Evolutionary conservation across 1,140 invertebrate species (phyloP), one percentile per base, ranked within the genome.

Genomic region (Scaptomyza pallida): DNA sequence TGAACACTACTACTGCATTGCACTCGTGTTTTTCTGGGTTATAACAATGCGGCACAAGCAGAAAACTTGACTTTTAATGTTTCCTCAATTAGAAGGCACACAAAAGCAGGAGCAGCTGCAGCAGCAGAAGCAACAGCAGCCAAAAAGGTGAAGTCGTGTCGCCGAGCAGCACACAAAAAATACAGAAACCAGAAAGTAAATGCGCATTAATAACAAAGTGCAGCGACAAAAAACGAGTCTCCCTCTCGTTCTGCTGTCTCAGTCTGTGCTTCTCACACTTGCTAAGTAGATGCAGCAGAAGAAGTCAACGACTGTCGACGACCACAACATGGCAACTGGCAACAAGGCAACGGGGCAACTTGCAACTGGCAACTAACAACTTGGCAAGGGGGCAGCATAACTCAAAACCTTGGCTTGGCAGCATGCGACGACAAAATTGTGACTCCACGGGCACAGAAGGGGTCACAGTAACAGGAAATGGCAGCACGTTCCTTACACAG

Each of bases 191-290:
- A 52, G 41, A 68, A 61, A 47, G 77, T 88, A 86, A 86, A 86
- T 88, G 82, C 81, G 81, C 81, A 86, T 86, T 86, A 86, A 86
- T 86, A 86, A 86, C 81, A 86, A 86, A 86, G 69, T 85, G 69
- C 77, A 80, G 65, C 16, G 50, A 37, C 37, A 41, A 55, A n/a
- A 55, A 55, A 9, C 6, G 37, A 55, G n/a, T 43, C 17, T 41
- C 19, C 12, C 37, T 51, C 3, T 35, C 13, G n/a, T 51, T 8
- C 17, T 13, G 2, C 48, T 10, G 9, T 51, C 50, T 37, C 16
- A n/a, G 9, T 51, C 23, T 47, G 1, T 13, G 0, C 12, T 23
- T 30, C 26, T 33, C 60, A 50, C 67, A 48, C 44, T 56, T 48
- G 59, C 51, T 63, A 70, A 63, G 51, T 48, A 64, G 67, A 70